phyloP scores from a whole-genome alignment of 2,797 vertebrate species.

The Tenualosa ilisha region DNA sequence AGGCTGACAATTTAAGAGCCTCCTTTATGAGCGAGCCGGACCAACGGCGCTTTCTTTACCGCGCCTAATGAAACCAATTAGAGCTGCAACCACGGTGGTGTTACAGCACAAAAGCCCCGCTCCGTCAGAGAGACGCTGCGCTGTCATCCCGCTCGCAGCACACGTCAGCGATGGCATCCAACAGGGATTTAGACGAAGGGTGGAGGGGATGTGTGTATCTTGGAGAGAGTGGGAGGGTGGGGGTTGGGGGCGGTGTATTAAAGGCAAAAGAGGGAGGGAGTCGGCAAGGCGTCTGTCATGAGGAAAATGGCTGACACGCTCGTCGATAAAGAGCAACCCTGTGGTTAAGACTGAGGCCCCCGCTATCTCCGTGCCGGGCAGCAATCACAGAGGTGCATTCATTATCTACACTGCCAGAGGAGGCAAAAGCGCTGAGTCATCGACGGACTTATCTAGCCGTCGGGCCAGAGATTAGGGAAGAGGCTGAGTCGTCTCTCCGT shows the following conservation, averaged over 20 bases:
- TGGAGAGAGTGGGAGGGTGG: background rate
- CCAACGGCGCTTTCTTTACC: background rate
- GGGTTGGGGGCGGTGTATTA: background rate
- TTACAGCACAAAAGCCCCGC: conserved; percentile 13
- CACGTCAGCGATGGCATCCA: background rate
- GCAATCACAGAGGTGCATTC: conserved; percentile 37
- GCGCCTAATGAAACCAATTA: conserved; percentile 35
- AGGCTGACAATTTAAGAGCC: background rate
- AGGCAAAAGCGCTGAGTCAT: conserved; percentile 37
- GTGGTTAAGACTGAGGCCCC: conserved; percentile 40
- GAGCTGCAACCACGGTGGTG: background rate
- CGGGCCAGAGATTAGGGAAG: conserved; percentile 35
- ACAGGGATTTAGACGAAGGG: background rate
- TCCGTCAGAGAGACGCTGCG: background rate
- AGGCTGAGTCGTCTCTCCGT: conserved; percentile 32
- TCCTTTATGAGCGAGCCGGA: background rate
- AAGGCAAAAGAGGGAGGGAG: background rate
- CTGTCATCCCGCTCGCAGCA: conserved; percentile 19
- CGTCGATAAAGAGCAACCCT: conserved; percentile 38
- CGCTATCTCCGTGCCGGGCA: conserved; percentile 33
- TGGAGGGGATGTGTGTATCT: background rate
- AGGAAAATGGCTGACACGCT: conserved; percentile 32
- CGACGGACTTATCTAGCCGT: conserved; percentile 41
- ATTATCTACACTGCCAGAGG: conserved; percentile 35
- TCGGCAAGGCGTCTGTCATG: background rate